Evolutionary conservation across 2,113 vertebrate genomes (phyloP).

Genomic region (Lasiurus borealis): DNA sequence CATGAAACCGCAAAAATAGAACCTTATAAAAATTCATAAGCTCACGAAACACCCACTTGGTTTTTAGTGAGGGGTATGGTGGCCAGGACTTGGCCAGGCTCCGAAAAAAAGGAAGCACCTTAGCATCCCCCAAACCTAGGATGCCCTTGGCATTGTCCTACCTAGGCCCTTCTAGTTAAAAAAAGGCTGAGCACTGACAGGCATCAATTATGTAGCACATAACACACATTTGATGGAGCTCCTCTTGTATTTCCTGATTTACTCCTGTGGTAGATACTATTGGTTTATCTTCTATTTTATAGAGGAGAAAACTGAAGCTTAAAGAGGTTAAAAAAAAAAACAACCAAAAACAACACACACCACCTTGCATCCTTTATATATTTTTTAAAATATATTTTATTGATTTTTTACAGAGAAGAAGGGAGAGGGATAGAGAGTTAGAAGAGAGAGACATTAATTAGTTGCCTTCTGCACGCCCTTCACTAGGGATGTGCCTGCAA

Average conservation of each 20-base stretch:
- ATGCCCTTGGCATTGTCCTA: not conserved
- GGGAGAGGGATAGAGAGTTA: no score
- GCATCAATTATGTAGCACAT: not conserved
- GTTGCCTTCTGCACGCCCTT: no score
- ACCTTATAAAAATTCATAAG: constrained; percentile 76
- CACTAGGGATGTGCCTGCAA: no score
- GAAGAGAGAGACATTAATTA: no score
- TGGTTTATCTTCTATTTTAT: not conserved
- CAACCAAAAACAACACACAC: no score
- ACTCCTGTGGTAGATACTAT: not conserved
- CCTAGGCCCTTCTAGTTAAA: not conserved
- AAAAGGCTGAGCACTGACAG: not conserved
- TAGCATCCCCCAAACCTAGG: not conserved
- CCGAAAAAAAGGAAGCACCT: not conserved
- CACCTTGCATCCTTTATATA: not conserved
- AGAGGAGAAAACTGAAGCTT: constrained; percentile 25
- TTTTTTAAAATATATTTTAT: no score
- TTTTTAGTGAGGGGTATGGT: not conserved
- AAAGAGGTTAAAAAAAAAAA: not conserved
- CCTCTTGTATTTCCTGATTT: not conserved
- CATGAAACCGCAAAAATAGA: constrained; percentile 77
- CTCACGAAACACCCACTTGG: constrained; percentile 28
- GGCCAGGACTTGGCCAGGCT: constrained; percentile 4
- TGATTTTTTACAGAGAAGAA: no score
- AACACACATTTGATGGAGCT: not conserved